Conservation (phyloP, 1,140 invertebrate species). For the Leptoteleia sp. region DNA sequence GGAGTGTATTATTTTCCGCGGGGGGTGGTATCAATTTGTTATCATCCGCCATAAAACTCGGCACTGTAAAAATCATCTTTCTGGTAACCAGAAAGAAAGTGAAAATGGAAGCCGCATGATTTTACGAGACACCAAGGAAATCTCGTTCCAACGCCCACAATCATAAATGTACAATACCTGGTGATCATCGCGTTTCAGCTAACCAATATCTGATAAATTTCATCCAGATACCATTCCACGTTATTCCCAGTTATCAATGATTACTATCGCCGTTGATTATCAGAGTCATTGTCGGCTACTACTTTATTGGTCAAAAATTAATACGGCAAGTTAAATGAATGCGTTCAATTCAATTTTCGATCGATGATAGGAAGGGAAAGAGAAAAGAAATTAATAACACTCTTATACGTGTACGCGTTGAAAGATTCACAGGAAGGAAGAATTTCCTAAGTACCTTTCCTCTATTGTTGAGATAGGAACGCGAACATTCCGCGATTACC, state of each 20-base stretch:
- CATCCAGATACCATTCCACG: conserved; percentile 36
- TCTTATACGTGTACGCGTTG: neutral
- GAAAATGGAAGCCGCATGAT: conserved; percentile 38
- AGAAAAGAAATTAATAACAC: conserved; percentile 17
- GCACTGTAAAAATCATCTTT: conserved; percentile 25
- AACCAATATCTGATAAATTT: conserved; percentile 61
- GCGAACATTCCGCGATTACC: conserved; percentile 54
- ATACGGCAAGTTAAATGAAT: too few species aligned
- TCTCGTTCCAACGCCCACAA: conserved; percentile 56
- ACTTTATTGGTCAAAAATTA: too few species aligned
- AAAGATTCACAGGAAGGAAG: conserved; percentile 4
- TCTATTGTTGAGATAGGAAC: conserved; percentile 40
- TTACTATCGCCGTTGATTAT: neutral
- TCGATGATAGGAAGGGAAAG: too few species aligned
- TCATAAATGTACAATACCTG: conserved; percentile 63
- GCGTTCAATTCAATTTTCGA: conserved; percentile 5
- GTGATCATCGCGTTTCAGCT: conserved; percentile 25
- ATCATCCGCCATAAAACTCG: conserved; percentile 12
- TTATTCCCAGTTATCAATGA: conserved; percentile 4
- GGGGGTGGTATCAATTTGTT: conserved; percentile 18
- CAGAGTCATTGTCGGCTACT: neutral
- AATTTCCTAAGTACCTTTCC: conserved; percentile 41
- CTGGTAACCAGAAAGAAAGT: conserved; percentile 17
- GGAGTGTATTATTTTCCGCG: neutral
- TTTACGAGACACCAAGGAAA: conserved; percentile 71